Percentiles rank a stretch among this genome's conserved stretches.
Conservation (phyloP, 30 jellyfish, hydroid and myxozoan species). For the Phacellophora camtschatica region DNA sequence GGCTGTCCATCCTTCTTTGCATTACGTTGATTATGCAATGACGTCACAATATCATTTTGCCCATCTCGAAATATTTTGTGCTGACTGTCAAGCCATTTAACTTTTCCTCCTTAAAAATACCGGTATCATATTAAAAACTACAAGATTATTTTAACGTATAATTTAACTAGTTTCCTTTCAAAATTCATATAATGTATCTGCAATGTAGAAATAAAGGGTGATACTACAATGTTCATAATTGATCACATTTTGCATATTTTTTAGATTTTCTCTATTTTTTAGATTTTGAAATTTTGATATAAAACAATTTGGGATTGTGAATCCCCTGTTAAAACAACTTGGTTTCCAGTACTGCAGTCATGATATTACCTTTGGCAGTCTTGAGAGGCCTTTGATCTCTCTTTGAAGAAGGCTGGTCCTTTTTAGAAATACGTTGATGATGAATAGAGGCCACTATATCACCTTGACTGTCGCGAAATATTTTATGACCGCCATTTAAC, state of each 20-base stretch:
- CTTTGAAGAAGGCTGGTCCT: conserved; percentile 10
- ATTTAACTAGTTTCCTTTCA: too few relatives aligned
- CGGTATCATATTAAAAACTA: too few relatives aligned
- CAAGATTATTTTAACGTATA: too few relatives aligned
- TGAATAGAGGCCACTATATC: conserved; percentile 26
- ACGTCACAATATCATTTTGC: conserved; percentile 38
- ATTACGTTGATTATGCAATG: conserved; percentile 47
- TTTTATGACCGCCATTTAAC: not conserved
- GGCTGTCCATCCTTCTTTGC: conserved; percentile 30
- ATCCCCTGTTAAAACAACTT: too few relatives aligned
- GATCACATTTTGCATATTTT: too few relatives aligned
- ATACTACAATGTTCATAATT: too few relatives aligned
- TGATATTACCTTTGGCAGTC: not conserved
- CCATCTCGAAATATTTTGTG: conserved; percentile 40
- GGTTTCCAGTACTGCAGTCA: too few relatives aligned
- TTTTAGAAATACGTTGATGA: not conserved
- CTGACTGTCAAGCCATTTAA: conserved; percentile 34
- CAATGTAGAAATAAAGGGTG: too few relatives aligned
- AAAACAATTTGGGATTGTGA: too few relatives aligned
- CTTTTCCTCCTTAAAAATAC: conserved; percentile 2
- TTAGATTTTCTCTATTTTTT: too few relatives aligned
- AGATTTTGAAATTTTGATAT: too few relatives aligned
- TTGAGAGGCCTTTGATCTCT: not conserved
- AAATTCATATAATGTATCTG: too few relatives aligned
- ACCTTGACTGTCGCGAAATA: conserved; percentile 13